A percentile compares a stretch with the other conserved stretches of the same genome.
These are phyloP conservation scores for Bombus breviceps DNA, from an alignment of 1,140 invertebrate species.

Conservation along the genomic window DNA sequence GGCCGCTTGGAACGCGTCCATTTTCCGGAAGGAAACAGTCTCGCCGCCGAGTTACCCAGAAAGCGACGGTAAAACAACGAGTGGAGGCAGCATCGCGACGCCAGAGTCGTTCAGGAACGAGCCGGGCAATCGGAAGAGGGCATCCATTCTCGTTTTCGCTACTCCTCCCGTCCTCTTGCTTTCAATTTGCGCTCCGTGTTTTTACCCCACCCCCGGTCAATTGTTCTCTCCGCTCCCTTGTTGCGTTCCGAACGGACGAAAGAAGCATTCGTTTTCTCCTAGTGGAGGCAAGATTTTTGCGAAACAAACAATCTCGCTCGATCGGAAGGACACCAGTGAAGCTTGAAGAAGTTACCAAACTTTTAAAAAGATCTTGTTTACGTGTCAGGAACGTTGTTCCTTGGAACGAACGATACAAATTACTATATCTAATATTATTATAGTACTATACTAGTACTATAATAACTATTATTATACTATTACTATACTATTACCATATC, in stretches of 20 bases:
- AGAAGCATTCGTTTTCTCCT: not conserved
- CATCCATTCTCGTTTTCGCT: slow-evolving; percentile 35
- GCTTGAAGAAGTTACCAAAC: not conserved
- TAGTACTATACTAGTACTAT: too few species aligned
- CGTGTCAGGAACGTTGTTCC: too few species aligned
- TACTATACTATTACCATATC: too few species aligned
- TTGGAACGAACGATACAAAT: too few species aligned
- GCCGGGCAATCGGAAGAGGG: slow-evolving; percentile 12
- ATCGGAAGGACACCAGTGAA: not conserved
- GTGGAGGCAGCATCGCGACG: slow-evolving; percentile 29
- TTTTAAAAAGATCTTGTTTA: not conserved
- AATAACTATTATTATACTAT: too few species aligned
- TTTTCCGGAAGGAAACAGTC: slow-evolving; percentile 27
- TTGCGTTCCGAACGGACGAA: not conserved
- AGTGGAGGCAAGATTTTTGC: not conserved
- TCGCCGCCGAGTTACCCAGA: slow-evolving; percentile 1
- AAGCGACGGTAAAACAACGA: slow-evolving; percentile 38
- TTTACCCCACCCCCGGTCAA: not conserved
- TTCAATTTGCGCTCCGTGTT: slow-evolving; percentile 40
- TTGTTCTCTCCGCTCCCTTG: slow-evolving; percentile 2
- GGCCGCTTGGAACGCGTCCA: slow-evolving; percentile 44
- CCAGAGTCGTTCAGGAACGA: slow-evolving; percentile 17
- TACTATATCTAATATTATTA: too few species aligned
- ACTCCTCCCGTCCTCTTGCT: not conserved
- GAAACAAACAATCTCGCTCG: not conserved